phyloP scores from a whole-genome alignment of 2,797 vertebrate species.

The Delichon dasypus region DNA sequence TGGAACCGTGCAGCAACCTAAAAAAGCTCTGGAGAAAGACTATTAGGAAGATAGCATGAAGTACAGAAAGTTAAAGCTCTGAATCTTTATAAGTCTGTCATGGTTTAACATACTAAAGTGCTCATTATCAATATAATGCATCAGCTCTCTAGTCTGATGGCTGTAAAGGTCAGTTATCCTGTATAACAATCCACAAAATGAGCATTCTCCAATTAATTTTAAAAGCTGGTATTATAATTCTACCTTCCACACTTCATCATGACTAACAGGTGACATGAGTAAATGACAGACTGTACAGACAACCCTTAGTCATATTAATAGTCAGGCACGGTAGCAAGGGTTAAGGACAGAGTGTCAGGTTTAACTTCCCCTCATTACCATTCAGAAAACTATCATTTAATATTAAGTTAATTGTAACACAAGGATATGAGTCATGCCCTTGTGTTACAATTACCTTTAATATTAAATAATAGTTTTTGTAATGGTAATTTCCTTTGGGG shows the following conservation, averaged over 20 bases:
- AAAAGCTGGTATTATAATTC: not conserved
- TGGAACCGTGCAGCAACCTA: not conserved
- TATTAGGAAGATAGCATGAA: not conserved
- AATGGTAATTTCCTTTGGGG: conserved; percentile 60
- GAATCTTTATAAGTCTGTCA: not conserved
- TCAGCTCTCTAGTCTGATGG: not conserved
- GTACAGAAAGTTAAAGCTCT: not conserved
- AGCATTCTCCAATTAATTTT: conserved; percentile 11
- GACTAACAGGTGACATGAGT: not conserved
- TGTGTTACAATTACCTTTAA: conserved; percentile 66
- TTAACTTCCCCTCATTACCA: conserved; percentile 56
- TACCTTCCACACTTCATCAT: not conserved
- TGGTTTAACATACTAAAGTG: not conserved
- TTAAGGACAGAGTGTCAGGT: conserved; percentile 49
- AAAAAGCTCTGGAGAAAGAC: not conserved
- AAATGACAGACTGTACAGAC: conserved; percentile 24
- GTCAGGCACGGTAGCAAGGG: conserved; percentile 9
- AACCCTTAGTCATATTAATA: conserved; percentile 33
- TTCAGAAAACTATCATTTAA: conserved; percentile 63
- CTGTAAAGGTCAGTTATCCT: conserved; percentile 38
- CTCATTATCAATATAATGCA: not conserved
- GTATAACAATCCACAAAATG: not conserved
- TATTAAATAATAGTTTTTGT: conserved; percentile 71
- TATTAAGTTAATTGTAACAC: conserved; percentile 67
- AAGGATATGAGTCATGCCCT: conserved; percentile 66